Conservation (phyloP, 2,113 vertebrate species). For the Mobula birostris region DNA sequence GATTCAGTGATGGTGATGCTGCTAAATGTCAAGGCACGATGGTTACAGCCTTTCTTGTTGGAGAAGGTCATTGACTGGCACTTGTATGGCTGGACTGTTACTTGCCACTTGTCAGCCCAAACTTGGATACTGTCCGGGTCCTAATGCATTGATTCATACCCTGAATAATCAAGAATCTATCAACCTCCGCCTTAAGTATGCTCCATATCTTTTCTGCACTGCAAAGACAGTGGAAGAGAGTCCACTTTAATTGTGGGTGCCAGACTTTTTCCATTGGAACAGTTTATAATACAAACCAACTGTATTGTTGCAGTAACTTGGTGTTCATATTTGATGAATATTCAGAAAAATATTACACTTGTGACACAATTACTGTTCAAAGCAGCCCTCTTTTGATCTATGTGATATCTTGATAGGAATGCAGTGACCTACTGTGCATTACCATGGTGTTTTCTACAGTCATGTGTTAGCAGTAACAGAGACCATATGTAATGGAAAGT, state of each 20-base stretch:
- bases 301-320: not conserved
- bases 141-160: too few species aligned
- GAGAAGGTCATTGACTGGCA: too few species aligned
- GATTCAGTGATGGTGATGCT: too few species aligned
- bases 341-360: not conserved
- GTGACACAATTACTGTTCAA: not conserved
- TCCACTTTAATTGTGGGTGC: too few species aligned
- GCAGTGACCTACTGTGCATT: slow-evolving; percentile 10
- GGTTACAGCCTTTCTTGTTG: too few species aligned
- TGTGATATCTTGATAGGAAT: slow-evolving; percentile 2
- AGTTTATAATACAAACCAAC: not conserved
- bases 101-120: too few species aligned
- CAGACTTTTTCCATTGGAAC: slow-evolving; percentile 4
- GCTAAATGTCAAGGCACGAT: too few species aligned
- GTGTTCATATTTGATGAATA: not conserved
- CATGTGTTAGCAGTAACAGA: slow-evolving; percentile 7
- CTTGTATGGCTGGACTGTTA: too few species aligned
- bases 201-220: not conserved
- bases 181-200: too few species aligned
- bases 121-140: too few species aligned
- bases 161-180: too few species aligned
- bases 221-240: not conserved
- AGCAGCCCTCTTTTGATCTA: slow-evolving; percentile 19
- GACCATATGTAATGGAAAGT: slow-evolving; percentile 11
- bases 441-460: slow-evolving; percentile 3